phyloP scores from a whole-genome alignment of 1,140 invertebrate species.

The Ruditapes philippinarum region DNA sequence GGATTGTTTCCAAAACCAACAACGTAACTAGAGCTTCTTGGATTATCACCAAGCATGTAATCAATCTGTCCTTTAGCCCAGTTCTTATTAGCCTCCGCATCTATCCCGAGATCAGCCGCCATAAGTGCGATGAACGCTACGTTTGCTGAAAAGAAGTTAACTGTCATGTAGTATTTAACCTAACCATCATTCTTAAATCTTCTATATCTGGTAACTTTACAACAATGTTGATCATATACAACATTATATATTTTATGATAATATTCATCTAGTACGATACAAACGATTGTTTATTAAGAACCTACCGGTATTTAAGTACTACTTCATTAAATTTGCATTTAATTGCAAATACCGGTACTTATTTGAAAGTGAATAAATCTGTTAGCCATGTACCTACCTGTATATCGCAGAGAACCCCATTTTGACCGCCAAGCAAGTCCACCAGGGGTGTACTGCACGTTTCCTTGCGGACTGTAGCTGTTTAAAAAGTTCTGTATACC shows the following conservation, averaged over 20 bases:
- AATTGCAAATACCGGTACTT: too few relatives aligned
- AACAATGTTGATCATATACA: too few relatives aligned
- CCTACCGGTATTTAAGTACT: too few relatives aligned
- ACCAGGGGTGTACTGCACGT: background rate
- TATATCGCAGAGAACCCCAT: slow-evolving; percentile 21
- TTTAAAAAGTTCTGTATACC: slow-evolving; percentile 6
- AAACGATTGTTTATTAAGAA: too few relatives aligned
- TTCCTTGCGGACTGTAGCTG: background rate
- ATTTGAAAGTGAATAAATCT: too few relatives aligned
- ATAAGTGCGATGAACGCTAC: slow-evolving; percentile 72
- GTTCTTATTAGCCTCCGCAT: slow-evolving; percentile 80
- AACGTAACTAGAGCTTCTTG: slow-evolving; percentile 88
- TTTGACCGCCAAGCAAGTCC: background rate
- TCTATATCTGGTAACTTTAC: too few relatives aligned
- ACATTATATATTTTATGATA: too few relatives aligned
- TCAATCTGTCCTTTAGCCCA: slow-evolving; percentile 90
- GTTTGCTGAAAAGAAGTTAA: slow-evolving; percentile 72
- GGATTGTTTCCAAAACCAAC: slow-evolving; percentile 89
- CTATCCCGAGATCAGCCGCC: slow-evolving; percentile 73
- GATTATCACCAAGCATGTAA: slow-evolving; percentile 89
- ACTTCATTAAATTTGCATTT: too few relatives aligned
- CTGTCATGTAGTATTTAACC: too few relatives aligned
- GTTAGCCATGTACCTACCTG: too few relatives aligned
- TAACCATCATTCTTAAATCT: too few relatives aligned
- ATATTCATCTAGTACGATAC: too few relatives aligned